These are phyloP conservation scores for Sinocyclocheilus maitianheensis DNA, from an alignment of 2,113 vertebrate species.

Conservation along the genomic window DNA sequence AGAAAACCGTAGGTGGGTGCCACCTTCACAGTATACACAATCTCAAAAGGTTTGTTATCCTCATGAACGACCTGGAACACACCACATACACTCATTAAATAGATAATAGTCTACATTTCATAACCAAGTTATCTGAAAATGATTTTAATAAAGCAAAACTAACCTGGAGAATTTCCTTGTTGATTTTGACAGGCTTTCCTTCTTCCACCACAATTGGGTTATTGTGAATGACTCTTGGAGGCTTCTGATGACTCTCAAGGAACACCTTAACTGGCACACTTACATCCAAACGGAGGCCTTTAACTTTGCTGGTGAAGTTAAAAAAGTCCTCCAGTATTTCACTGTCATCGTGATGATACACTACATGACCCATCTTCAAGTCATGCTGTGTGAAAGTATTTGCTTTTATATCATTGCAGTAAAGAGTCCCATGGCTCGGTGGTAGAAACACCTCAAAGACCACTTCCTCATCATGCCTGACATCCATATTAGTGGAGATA, in stretches of 20 bases:
- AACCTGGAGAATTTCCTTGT: constrained; percentile 78
- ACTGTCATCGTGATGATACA: constrained; percentile 78
- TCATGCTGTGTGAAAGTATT: constrained; percentile 80
- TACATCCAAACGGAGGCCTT: constrained; percentile 69
- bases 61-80: constrained; percentile 78
- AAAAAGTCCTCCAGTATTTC: constrained; percentile 75
- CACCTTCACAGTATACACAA: constrained; percentile 74
- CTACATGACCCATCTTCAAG: constrained; percentile 72
- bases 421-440: constrained; percentile 79
- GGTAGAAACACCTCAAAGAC: constrained; percentile 74
- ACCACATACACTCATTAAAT: neutral
- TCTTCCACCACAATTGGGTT: constrained; percentile 80
- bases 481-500: constrained; percentile 83
- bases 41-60: constrained; percentile 77
- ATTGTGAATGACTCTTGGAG: constrained; percentile 69
- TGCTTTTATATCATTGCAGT: constrained; percentile 58
- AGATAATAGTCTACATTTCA: neutral
- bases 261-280: constrained; percentile 74
- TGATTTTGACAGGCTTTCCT: constrained; percentile 79
- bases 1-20: constrained; percentile 76
- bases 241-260: constrained; percentile 78
- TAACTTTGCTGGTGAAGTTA: constrained; percentile 75
- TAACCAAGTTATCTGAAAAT: neutral
- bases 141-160: constrained; percentile 44
- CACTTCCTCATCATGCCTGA: constrained; percentile 79